Base-by-base conservation (phyloP, 2,113 vertebrate species). In the Cervus canadensis region DNA sequence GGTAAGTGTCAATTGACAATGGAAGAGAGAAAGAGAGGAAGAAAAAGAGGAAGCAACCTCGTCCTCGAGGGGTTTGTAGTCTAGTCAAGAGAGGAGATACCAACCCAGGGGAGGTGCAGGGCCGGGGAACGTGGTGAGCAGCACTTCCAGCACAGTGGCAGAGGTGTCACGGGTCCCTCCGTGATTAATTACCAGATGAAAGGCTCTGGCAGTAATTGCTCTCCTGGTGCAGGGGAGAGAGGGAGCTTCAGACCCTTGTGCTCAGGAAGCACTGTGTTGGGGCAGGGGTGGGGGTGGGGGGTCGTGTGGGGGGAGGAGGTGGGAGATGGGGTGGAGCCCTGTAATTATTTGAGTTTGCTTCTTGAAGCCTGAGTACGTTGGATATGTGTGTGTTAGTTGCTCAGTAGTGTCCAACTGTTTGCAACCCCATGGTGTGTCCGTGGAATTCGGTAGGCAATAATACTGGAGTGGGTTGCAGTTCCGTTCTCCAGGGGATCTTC, bases 131-230 rank as follows among this genome's bases (percentile, higher is more conserved):
- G 0, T 9, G 4, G 54, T 60, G 25, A 71, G 81, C 23, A n/a
- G 62, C 43, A 5, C 67, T 57, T 90, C 74, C 36, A 5, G 43
- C 74, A 28, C 48, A 14, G 60, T 5, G 26, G 84, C 81, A 79
- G 76, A 59, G 59, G 86, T 78, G 94, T 81, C 95, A 17, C 52
- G 12, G 81, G 90, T 95, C 64, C 48, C 57, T 48, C 6, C 7
- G 45, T 96, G 95, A 97, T 87, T 84, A 95, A 97, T 97, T 87
- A 94, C 76, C 54, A 50, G 87, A 59, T 40, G 76, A 67, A 56
- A 23, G 85, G 33, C 84, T 96, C 67, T 78, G 67, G 15, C 14
- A 28, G 76, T 84, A 86, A 81, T 56, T 64, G 54, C 30, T 89
- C 28, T 87, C 57, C 26, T 21, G 84, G 48, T 11, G 57, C 40